Percentiles rank a stretch among this genome's conserved stretches.
Evolutionary conservation across 2,888 invertebrate genomes (phyloP).

Genomic region (Steinernema carpocapsae): DNA sequence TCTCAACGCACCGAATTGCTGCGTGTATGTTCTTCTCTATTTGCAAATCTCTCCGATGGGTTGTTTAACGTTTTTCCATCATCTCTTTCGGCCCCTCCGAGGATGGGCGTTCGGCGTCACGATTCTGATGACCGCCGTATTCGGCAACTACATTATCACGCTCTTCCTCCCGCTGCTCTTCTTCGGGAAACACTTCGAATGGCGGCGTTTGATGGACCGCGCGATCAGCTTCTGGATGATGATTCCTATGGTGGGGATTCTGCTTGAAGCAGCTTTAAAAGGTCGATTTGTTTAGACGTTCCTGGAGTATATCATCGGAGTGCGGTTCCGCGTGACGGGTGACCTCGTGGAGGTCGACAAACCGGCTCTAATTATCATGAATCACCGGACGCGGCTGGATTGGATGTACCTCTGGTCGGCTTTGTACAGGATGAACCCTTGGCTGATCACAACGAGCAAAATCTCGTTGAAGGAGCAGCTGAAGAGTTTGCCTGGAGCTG

Average conservation of each 20-base stretch:
- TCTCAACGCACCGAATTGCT: not conserved
- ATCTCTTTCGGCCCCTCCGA: slow-evolving; percentile 49
- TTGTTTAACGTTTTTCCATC: slow-evolving; percentile 10
- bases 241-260: slow-evolving; percentile 61
- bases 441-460: slow-evolving; percentile 74
- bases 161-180: slow-evolving; percentile 59
- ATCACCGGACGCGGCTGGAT: slow-evolving; percentile 75
- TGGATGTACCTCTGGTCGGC: slow-evolving; percentile 90
- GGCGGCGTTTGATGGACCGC: slow-evolving; percentile 63
- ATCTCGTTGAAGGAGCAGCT: slow-evolving; percentile 85
- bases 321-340: slow-evolving; percentile 60
- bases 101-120: slow-evolving; percentile 57
- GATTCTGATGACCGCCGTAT: slow-evolving; percentile 53
- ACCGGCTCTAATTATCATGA: slow-evolving; percentile 82
- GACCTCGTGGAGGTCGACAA: slow-evolving; percentile 73
- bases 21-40: not conserved
- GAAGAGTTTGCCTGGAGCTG: slow-evolving; percentile 82
- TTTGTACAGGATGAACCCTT: slow-evolving; percentile 77
- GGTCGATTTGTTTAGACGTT: slow-evolving; percentile 53
- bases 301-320: slow-evolving; percentile 63
- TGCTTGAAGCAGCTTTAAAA: not conserved
- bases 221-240: slow-evolving; percentile 68
- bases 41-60: slow-evolving; percentile 13
- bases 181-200: slow-evolving; percentile 54
- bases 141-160: slow-evolving; percentile 66